These are phyloP conservation scores for Phortica variegata DNA, from an alignment of 1,140 invertebrate species.

Conservation along the genomic window DNA sequence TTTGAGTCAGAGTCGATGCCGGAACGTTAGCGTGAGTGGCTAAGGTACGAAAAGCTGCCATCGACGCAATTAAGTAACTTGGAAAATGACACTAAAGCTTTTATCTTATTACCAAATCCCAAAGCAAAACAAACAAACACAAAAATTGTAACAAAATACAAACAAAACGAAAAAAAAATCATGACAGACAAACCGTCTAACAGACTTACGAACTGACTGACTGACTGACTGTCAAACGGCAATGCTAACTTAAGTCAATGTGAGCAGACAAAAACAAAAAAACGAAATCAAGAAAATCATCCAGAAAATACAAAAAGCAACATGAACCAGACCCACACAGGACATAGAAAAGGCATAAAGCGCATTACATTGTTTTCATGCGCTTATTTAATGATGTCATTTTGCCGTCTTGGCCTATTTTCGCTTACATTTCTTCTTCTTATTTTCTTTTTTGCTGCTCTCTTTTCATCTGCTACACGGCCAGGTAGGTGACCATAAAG, in stretches of 20 bases:
- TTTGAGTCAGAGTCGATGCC: not conserved
- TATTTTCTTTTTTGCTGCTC: slow-evolving; percentile 3
- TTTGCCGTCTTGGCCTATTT: slow-evolving; percentile 7
- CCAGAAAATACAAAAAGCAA: slow-evolving; percentile 10
- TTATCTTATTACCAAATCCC: slow-evolving; percentile 43
- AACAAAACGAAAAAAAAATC: no score
- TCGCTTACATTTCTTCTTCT: not conserved
- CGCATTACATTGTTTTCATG: slow-evolving; percentile 40
- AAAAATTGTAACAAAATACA: no score
- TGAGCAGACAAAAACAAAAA: slow-evolving; percentile 12
- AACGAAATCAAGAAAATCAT: slow-evolving; percentile 13
- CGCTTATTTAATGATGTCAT: no score
- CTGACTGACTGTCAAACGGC: no score
- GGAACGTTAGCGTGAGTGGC: not conserved
- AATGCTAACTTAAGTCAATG: no score
- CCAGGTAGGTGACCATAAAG: slow-evolving; percentile 1
- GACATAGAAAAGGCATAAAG: no score
- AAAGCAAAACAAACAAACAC: slow-evolving; percentile 37
- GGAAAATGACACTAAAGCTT: slow-evolving; percentile 42
- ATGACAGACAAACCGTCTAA: no score
- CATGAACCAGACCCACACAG: slow-evolving; percentile 10
- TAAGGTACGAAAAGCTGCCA: slow-evolving; percentile 14
- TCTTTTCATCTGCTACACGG: slow-evolving; percentile 17
- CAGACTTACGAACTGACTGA: no score
- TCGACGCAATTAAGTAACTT: slow-evolving; percentile 45